Conservation (phyloP, 2,797 vertebrate species). For the Apogon hyalosoma region DNA sequence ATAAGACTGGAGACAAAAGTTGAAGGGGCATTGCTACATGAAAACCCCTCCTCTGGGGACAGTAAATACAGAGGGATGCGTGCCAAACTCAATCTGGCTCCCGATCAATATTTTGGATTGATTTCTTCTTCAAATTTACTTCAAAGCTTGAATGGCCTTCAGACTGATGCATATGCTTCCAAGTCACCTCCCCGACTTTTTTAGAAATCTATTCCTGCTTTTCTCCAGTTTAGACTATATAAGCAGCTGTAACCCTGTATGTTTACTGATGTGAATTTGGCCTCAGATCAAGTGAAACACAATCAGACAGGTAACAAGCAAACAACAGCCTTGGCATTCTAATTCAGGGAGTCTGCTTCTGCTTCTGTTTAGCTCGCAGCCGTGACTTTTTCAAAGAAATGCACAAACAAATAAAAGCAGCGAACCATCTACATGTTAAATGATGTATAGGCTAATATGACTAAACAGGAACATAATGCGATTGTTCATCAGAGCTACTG, state of each 20-base stretch:
- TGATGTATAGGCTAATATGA: conserved; percentile 2
- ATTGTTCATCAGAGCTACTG: neutral
- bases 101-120: neutral
- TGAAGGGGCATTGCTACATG: neutral
- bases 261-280: neutral
- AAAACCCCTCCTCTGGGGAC: neutral
- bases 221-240: neutral
- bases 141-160: neutral
- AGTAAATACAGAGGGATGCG: neutral
- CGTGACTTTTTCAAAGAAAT: neutral
- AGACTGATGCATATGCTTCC: neutral
- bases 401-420: neutral
- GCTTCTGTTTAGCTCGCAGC: neutral
- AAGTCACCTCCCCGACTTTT: neutral
- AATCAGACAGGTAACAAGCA: neutral
- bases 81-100: neutral
- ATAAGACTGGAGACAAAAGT: no score
- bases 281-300: neutral
- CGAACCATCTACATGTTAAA: neutral
- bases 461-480: neutral
- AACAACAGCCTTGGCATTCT: neutral
- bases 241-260: neutral
- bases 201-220: neutral
- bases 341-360: neutral
- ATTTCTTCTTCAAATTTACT: conserved; percentile 4